phyloP scores from a whole-genome alignment of 1,140 invertebrate genomes.

The Rhizoglyphus robini region DNA sequence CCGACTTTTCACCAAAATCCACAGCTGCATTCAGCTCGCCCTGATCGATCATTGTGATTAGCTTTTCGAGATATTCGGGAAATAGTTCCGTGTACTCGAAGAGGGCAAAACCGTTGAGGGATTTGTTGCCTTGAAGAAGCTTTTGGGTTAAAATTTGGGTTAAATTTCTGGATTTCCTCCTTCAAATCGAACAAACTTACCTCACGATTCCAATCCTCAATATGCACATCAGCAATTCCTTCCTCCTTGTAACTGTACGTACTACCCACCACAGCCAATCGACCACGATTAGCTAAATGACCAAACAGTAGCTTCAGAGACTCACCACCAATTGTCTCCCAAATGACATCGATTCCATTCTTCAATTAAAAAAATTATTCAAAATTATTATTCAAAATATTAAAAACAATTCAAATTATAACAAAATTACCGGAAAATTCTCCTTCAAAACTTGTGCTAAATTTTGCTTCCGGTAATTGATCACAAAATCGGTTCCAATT shows the following conservation, averaged over 20 bases:
- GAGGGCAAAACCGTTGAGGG: constrained; percentile 15
- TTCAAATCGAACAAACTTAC: neutral
- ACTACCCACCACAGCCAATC: constrained; percentile 32
- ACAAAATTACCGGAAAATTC: constrained; percentile 5
- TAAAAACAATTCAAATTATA: neutral
- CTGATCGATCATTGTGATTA: constrained; percentile 1
- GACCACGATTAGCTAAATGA: constrained; percentile 29
- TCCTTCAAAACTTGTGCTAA: constrained; percentile 19
- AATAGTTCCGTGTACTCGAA: constrained; percentile 11
- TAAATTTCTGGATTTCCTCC: neutral
- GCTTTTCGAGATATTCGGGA: constrained; percentile 7
- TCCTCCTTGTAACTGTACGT: constrained; percentile 29
- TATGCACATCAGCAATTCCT: neutral
- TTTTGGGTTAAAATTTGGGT: neutral
- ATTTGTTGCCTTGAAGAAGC: neutral
- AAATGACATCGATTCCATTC: constrained; percentile 23
- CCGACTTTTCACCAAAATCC: constrained; percentile 10
- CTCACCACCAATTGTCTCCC: constrained; percentile 31
- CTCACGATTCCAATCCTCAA: constrained; percentile 9
- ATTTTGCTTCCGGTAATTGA: constrained; percentile 34
- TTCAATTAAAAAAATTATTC: neutral
- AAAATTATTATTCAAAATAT: neutral
- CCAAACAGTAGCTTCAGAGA: constrained; percentile 30
- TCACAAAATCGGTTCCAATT: constrained; percentile 31
- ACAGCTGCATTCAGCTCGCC: constrained; percentile 5